Evolutionary conservation across 1,140 invertebrate genomes (phyloP), one percentile per base, ranked within the genome.

Genomic region (Chelonus insularis): DNA sequence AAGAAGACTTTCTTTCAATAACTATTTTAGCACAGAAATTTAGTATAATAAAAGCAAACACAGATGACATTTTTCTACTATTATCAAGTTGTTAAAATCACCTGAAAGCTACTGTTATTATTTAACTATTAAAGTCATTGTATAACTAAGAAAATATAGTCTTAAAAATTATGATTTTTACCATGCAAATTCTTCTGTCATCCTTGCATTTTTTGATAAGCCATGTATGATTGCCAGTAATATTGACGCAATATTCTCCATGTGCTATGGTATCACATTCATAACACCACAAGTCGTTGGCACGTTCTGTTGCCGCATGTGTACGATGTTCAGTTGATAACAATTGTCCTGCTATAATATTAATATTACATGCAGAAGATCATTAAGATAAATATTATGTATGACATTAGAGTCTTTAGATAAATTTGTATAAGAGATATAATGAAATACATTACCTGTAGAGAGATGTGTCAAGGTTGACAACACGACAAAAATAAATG

Each of bases 261-360:
- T 88, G 83, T 1, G 87, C 85, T 79, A 92, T 89, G 0, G 90
- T 89, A 60, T 90, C 86, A 72, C 92, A 94, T 48, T 85, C 84
- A 75, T 91, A 92, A 78, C 92, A 94, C 83, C 86, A 90, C 23
- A 94, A 76, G 68, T 91, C 87, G 74, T 91, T 90, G 52, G 85
- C 85, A 65, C 86, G 86, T 73, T 89, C 84, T 8, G 86, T 85
- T 11, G 91, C 91, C 12, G 88, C 89, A 39, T 88, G 86, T 0
- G 91, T 93, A 51, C 87, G 85, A 74, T 92, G 90, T 62, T 87
- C 86, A 70, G 86, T 87, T 16, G 78, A 73, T 62, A 80, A 74
- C 29, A 84, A 69, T 69, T 82, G 80, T 41, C 74, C 80, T 81
- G 54, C 37, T 11, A 14, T 32, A 45, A 20, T 14, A 43, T 18